Conservation (phyloP, 2,888 invertebrate species). For the Eupithecia dodoneata region DNA sequence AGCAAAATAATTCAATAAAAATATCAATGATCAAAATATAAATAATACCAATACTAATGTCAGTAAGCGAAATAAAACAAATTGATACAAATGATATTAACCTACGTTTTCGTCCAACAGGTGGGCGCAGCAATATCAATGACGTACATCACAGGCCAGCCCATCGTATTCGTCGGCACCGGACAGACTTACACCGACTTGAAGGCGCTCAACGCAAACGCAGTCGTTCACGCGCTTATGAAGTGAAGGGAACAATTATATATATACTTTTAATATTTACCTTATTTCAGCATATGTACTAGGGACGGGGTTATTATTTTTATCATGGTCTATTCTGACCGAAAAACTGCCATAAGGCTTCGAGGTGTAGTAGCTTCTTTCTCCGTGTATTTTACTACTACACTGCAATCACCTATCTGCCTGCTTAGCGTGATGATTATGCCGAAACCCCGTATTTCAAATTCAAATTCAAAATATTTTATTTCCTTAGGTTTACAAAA, state of each 20-base stretch:
- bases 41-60: no score
- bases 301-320: neutral
- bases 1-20: no score
- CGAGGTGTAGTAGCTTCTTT: neutral
- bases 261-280: neutral
- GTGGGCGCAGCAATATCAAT: conserved; percentile 99
- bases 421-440: neutral
- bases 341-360: neutral
- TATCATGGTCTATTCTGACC: neutral
- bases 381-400: neutral
- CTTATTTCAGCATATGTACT: neutral
- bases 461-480: no score
- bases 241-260: conserved; percentile 83
- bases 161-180: conserved; percentile 99
- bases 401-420: neutral
- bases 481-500: no score
- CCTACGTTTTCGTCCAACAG: conserved; percentile 13
- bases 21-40: no score
- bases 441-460: no score
- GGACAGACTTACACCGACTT: conserved; percentile 99
- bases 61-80: no score
- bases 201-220: conserved; percentile 97
- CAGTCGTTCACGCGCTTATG: conserved; percentile 98
- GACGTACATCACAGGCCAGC: conserved; percentile 99
- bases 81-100: neutral